A percentile compares a stretch with the other conserved stretches of the same genome.
These are phyloP conservation scores for Pagetopsis macropterus DNA, from an alignment of 2,797 vertebrate species.

Conservation along the genomic window DNA sequence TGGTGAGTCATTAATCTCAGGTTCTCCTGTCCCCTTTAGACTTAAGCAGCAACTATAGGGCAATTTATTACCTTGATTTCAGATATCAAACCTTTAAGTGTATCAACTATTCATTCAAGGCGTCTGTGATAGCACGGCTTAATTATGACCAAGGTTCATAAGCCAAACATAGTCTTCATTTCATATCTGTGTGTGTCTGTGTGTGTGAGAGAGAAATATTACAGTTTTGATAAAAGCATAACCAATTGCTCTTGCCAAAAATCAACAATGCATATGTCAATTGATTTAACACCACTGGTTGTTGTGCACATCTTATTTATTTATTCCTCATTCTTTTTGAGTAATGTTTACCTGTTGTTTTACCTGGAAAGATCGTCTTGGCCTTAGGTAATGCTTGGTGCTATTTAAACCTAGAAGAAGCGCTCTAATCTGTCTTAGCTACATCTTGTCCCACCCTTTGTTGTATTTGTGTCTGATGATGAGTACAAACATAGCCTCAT, in stretches of 20 bases:
- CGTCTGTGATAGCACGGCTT: neutral
- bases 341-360: constrained; percentile 28
- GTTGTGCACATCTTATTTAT: too few relatives aligned
- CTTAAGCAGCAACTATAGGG: constrained; percentile 18
- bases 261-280: too few relatives aligned
- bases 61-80: constrained; percentile 36
- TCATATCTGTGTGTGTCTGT: neutral
- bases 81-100: constrained; percentile 6
- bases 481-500: constrained; percentile 22
- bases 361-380: constrained; percentile 44
- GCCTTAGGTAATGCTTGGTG: constrained; percentile 38
- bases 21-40: constrained; percentile 1
- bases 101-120: neutral
- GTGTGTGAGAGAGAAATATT: neutral
- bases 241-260: neutral
- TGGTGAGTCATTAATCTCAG: constrained; percentile 9
- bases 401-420: constrained; percentile 59
- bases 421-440: constrained; percentile 52
- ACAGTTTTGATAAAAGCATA: constrained; percentile 1
- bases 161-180: neutral
- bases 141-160: neutral
- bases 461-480: constrained; percentile 47
- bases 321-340: neutral
- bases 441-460: constrained; percentile 19
- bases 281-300: too few relatives aligned